phyloP scores from a whole-genome alignment of 2,888 invertebrate species.

The Callyntrura guangdongensis region DNA sequence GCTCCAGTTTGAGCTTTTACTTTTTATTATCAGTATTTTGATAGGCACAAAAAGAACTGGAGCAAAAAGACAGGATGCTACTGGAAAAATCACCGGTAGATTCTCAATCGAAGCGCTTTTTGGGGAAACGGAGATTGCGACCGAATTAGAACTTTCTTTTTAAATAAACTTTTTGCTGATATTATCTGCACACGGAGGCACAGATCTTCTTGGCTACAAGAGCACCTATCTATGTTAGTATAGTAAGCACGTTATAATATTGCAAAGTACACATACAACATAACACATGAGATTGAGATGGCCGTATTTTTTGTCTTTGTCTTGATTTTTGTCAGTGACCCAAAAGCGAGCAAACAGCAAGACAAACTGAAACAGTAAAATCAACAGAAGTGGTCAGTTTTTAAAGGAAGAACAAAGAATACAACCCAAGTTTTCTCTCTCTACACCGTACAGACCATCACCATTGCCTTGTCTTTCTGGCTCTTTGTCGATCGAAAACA shows the following conservation, averaged over 20 bases:
- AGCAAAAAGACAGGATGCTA: slow-evolving; percentile 6
- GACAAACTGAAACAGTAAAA: background rate
- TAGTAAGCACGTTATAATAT: too few relatives aligned
- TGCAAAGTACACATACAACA: background rate
- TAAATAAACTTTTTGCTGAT: background rate
- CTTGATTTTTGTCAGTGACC: background rate
- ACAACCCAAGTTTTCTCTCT: background rate
- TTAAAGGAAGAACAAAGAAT: background rate
- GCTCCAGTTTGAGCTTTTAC: background rate
- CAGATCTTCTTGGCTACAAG: background rate
- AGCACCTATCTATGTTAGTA: background rate
- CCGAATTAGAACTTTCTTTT: background rate
- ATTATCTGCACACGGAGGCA: background rate
- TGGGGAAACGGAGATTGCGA: background rate
- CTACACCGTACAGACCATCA: background rate
- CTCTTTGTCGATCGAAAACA: background rate
- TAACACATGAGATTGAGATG: background rate
- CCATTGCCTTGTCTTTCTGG: too few relatives aligned
- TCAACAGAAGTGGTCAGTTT: background rate
- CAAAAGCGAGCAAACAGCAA: background rate
- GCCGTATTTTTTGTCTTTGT: background rate
- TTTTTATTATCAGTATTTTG: background rate
- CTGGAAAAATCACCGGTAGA: background rate
- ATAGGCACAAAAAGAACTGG: slow-evolving; percentile 8
- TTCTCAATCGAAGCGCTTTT: background rate